Base-by-base conservation (phyloP, 2,888 invertebrate species). In the Cenopis cana region DNA sequence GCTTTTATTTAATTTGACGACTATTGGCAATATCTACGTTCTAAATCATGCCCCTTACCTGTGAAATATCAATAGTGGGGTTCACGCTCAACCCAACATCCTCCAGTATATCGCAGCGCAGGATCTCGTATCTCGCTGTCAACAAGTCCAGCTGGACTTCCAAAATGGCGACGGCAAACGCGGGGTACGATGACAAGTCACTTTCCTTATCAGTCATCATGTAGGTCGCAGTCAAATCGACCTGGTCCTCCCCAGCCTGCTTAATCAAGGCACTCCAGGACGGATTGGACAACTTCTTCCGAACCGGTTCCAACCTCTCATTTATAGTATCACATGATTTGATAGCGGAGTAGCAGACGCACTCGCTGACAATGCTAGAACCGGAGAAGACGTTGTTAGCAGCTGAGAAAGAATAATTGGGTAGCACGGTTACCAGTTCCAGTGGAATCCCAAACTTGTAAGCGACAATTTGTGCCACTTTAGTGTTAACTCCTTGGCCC, bases 401-500 rank as follows among this genome's bases (percentile, higher is more conserved):
- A 0, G 95, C 86, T 0, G 93, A 88, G 56, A 95, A 88, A 61
- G 90, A 94, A 76, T 94, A 94, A 59, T 91, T 90, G 0, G 96
- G 94, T 75, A 96, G 94, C 0, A 97, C 90, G 0, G 89, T 90
- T 0, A 97, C 91, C 75, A 90, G 82, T 0, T 95, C 93, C 24
- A 97, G 72, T 0, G 96, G 94, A 69, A 98, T 95, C 0, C 95
- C 96, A 17, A 98, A 84, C 38, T 94, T 94, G 78, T 96, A 94
- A 0, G 97, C 97, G 68, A 95, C 96, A 0, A 97, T 96, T 93
- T 97, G 97, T 3, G 95, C 95, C 0, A 94, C 95, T 94, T 97
- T 97, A 0, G 97, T 97, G 75, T 97, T 96, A 49, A 97, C 93
- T 0, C 97, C 97, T 92, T 97, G 97, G 0, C 97, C 97, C 89